Evolutionary conservation across 1,140 invertebrate species (phyloP), one percentile per base, ranked within the genome.

Genomic region (Bombus waltoni): DNA sequence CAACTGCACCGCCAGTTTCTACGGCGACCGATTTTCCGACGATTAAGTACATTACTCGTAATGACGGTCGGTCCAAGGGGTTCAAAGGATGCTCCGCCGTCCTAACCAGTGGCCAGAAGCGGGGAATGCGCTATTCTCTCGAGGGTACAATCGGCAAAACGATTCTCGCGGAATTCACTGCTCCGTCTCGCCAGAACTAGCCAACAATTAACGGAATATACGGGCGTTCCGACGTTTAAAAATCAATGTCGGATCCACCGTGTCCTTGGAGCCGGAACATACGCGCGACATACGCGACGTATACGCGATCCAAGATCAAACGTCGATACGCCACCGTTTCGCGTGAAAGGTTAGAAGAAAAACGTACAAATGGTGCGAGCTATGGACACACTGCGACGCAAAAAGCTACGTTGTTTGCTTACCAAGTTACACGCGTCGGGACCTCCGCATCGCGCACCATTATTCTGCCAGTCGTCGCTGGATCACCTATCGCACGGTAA

Each of bases 381-480:
- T 28, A 47, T 5, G 22, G 28, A 38, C n/a, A 32, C 22, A 47
- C 42, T 59, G 35, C 28, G 57, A 62, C 75, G 57, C 57, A 25
- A 62, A 80, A 59, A 38, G n/a, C 35, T 74, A 84, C n/a, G n/a
- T 59, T 59, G n/a, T 59, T 59, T 40, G 22, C 84, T 85, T 85
- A 85, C 79, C 84, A 85, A 66, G 84, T 85, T 57, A 85, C 71
- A 53, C 84, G 79, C 71, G 79, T 53, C 59, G 84, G 71, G n/a
- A 74, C 35, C 71, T 81, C 78, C 84, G 71, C 77, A 75, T 81
- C 78, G 84, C 59, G 77, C 83, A 85, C 71, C 84, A 74, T 85
- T 28, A 44, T 81, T 47, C 71, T 42, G 44, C 25, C 32, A 85
- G 15, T 85, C 53, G 53, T 70, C 44, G 78, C 38, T 42, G 57